phyloP scores from a whole-genome alignment of 1,140 invertebrate genomes.

The Drosophila sechellia region DNA sequence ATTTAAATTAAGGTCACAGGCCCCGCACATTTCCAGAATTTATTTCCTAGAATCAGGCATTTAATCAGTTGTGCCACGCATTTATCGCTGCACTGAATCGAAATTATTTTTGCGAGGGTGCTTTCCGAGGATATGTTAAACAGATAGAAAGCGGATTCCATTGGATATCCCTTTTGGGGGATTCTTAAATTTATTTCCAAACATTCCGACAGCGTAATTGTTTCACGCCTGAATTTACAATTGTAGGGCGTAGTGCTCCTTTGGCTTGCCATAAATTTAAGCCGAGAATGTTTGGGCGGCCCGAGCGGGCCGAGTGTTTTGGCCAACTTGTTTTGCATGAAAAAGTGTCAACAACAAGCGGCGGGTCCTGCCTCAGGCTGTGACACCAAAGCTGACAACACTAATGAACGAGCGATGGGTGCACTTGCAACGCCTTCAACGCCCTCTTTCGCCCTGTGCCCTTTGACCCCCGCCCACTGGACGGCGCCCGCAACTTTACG shows the following conservation, averaged over 20 bases:
- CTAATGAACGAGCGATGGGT: constrained; percentile 69
- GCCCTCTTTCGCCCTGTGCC: neutral
- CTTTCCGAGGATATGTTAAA: constrained; percentile 55
- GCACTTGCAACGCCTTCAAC: constrained; percentile 25
- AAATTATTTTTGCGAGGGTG: constrained; percentile 68
- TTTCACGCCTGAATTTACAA: constrained; percentile 57
- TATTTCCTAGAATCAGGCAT: constrained; percentile 63
- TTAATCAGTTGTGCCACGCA: constrained; percentile 64
- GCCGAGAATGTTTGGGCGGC: constrained; percentile 9
- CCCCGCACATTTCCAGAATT: constrained; percentile 47
- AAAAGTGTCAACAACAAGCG: constrained; percentile 66
- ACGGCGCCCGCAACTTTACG: constrained; percentile 56
- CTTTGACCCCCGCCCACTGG: constrained; percentile 4
- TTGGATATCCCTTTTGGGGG: constrained; percentile 22
- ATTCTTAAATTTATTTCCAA: constrained; percentile 67
- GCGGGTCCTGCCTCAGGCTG: constrained; percentile 45
- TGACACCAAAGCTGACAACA: constrained; percentile 74
- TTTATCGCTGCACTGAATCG: constrained; percentile 56
- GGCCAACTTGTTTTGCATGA: constrained; percentile 59
- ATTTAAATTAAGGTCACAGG: constrained; percentile 79
- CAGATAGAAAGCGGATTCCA: constrained; percentile 62
- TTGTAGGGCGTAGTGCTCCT: constrained; percentile 27
- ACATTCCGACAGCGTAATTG: constrained; percentile 52
- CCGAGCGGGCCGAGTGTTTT: constrained; percentile 18
- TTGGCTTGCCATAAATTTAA: constrained; percentile 51